These are phyloP conservation scores for Spea multiplicata DNA, from an alignment of 2,113 vertebrate genomes.

Conservation along the genomic window DNA sequence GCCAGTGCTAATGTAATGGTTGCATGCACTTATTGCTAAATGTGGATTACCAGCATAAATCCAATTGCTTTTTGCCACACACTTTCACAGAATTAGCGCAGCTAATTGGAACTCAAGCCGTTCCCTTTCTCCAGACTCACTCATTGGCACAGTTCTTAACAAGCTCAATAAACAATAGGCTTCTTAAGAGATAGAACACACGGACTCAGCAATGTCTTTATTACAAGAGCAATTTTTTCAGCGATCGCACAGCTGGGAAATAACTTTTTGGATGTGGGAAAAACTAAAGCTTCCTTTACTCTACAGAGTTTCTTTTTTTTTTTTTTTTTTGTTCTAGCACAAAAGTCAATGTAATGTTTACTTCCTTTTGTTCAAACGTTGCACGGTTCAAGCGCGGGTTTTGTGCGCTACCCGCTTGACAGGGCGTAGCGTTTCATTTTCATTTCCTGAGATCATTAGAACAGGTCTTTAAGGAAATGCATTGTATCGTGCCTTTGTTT, in stretches of 20 bases:
- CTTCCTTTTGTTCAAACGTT: conserved; percentile 29
- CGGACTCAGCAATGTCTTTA: conserved; percentile 46
- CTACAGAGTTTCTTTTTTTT: not conserved
- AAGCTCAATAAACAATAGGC: conserved; percentile 45
- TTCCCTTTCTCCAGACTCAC: conserved; percentile 43
- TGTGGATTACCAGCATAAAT: conserved; percentile 23
- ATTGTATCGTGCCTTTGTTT: not conserved
- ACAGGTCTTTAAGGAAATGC: not conserved
- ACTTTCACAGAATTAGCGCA: conserved; percentile 35
- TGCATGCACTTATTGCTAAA: conserved; percentile 35
- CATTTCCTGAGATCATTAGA: not conserved
- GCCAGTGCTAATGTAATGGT: conserved; percentile 26
- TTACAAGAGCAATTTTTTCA: conserved; percentile 17
- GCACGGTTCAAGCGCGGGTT: conserved; percentile 23
- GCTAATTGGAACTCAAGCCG: conserved; percentile 40
- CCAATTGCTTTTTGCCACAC: conserved; percentile 15
- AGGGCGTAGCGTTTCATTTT: not conserved
- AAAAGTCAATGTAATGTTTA: conserved; percentile 43
- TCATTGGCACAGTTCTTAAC: conserved; percentile 46
- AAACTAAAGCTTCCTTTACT: conserved; percentile 36
- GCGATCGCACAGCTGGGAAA: conserved; percentile 36
- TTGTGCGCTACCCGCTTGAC: conserved; percentile 14
- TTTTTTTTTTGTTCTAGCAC: conserved; percentile 31
- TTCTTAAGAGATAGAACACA: conserved; percentile 40
- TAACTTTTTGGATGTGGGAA: conserved; percentile 45